phyloP scores from a whole-genome alignment of 2,113 vertebrate species.

The Australoheros scitulus region DNA sequence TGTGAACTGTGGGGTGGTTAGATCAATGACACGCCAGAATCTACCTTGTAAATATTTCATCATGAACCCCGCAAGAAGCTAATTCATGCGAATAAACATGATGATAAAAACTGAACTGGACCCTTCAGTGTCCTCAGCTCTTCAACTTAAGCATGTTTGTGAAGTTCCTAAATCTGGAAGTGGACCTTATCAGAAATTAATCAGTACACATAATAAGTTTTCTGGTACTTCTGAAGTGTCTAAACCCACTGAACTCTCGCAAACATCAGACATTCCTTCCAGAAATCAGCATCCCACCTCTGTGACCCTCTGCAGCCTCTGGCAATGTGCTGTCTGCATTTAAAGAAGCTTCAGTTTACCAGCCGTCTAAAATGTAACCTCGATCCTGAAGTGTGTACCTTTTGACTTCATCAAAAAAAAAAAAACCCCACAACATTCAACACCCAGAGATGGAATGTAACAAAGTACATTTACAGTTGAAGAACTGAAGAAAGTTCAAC shows the following conservation, averaged over 20 bases:
- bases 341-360: neutral
- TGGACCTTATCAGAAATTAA: neutral
- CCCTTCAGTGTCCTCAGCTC: neutral
- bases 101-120: neutral
- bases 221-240: neutral
- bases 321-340: neutral
- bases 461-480: neutral
- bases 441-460: neutral
- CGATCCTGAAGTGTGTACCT: neutral
- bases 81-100: slow-evolving; percentile 4
- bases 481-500: neutral
- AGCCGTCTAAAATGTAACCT: neutral
- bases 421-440: neutral
- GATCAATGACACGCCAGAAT: slow-evolving; percentile 38
- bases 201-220: neutral
- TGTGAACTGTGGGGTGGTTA: neutral
- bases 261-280: neutral
- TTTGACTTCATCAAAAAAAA: neutral
- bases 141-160: neutral
- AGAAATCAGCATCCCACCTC: neutral
- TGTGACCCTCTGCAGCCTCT: neutral
- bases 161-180: neutral
- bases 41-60: slow-evolving; percentile 54
- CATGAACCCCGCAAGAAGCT: neutral
- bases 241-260: neutral